Evolutionary conservation across 2,797 vertebrate species (phyloP).

Genomic region (Sandelia bainsii): DNA sequence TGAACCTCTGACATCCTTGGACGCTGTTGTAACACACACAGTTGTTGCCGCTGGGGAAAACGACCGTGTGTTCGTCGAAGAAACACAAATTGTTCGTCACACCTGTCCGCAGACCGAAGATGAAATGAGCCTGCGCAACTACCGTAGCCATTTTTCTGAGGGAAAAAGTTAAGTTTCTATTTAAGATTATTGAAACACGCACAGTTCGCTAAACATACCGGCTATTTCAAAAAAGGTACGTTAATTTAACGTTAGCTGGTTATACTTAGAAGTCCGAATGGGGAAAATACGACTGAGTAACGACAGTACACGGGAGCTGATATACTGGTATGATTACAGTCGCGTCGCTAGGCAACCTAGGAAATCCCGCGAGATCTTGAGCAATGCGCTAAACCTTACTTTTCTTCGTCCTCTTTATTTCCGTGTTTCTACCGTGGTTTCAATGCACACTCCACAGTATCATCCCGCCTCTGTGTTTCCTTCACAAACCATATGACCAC

Average conservation of each 20-base stretch:
- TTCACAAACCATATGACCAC: too few relatives aligned
- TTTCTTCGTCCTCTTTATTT: too few relatives aligned
- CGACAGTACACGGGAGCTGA: too few relatives aligned
- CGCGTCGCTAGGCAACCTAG: constrained; percentile 58
- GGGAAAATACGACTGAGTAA: fast-evolving
- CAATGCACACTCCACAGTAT: not conserved
- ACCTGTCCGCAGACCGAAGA: constrained; percentile 87
- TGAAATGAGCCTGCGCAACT: constrained; percentile 83
- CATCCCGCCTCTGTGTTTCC: too few relatives aligned
- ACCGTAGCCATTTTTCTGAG: constrained; percentile 76
- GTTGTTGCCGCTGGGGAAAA: constrained; percentile 90
- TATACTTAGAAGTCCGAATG: not conserved
- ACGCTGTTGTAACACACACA: constrained; percentile 89
- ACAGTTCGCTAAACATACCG: not conserved
- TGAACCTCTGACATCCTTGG: constrained; percentile 89
- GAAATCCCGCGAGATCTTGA: constrained; percentile 32
- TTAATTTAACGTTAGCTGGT: too few relatives aligned
- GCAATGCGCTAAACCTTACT: not conserved
- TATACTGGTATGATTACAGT: not conserved
- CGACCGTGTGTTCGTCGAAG: constrained; percentile 89
- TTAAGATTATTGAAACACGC: fast-evolving
- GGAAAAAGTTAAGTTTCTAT: too few relatives aligned
- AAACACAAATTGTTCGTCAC: constrained; percentile 90
- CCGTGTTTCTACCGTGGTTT: too few relatives aligned
- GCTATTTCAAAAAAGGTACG: too few relatives aligned